phyloP scores from a whole-genome alignment of 2,113 vertebrate genomes.

The Chrysemys picta region DNA sequence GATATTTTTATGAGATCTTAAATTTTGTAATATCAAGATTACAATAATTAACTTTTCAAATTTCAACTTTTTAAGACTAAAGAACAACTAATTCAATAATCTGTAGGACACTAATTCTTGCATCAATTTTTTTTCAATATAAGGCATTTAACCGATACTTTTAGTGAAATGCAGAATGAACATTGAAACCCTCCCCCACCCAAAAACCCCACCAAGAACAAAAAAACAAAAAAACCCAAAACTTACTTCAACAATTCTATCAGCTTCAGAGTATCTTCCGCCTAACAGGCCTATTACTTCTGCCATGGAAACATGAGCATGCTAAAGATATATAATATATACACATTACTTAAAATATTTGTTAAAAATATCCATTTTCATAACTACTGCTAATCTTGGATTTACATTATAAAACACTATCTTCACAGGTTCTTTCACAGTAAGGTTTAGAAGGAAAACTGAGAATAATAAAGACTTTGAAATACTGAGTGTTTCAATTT shows the following conservation, averaged over 20 bases:
- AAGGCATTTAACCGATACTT: neutral
- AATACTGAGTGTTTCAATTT: neutral
- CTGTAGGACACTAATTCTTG: neutral
- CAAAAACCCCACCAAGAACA: too few species aligned
- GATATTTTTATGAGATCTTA: neutral
- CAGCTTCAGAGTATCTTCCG: constrained; percentile 86
- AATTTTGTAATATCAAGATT: neutral
- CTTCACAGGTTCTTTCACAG: neutral
- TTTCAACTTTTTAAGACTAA: neutral
- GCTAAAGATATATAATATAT: constrained; percentile 78
- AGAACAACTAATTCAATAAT: neutral
- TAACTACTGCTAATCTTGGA: neutral
- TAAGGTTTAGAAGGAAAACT: neutral
- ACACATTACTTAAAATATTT: neutral
- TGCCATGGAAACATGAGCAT: constrained; percentile 93
- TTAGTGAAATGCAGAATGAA: neutral
- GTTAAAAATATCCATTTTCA: neutral
- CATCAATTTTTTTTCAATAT: neutral
- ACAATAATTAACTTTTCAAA: neutral
- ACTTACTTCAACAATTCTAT: constrained; percentile 89
- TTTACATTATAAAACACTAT: neutral
- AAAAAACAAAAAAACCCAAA: neutral
- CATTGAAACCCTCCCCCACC: neutral
- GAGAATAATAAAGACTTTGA: neutral
- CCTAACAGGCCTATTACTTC: constrained; percentile 97